These are phyloP conservation scores for Diplodus sargus DNA, from an alignment of 2,797 vertebrate species.

Conservation along the genomic window DNA sequence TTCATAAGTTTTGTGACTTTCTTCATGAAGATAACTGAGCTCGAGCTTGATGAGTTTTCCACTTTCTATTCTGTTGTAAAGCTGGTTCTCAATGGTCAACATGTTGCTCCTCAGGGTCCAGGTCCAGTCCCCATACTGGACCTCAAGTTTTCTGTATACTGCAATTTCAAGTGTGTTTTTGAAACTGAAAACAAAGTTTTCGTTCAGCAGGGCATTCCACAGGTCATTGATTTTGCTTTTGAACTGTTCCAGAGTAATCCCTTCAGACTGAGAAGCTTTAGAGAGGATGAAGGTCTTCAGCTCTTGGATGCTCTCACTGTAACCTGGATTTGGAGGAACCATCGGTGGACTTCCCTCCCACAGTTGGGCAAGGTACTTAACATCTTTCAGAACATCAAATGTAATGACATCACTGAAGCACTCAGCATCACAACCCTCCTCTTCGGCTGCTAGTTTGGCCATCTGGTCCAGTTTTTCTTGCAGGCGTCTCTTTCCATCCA, in stretches of 20 bases:
- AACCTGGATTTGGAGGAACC: constrained; percentile 85
- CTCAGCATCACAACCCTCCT: constrained; percentile 69
- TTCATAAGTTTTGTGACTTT: constrained; percentile 10
- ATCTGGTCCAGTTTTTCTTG: constrained; percentile 84
- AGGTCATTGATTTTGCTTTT: constrained; percentile 74
- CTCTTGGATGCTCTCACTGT: constrained; percentile 81
- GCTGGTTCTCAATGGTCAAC: constrained; percentile 58
- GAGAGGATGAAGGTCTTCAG: constrained; percentile 78
- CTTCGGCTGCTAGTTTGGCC: constrained; percentile 77
- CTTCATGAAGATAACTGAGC: accelerated
- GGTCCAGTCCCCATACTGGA: constrained; percentile 72
- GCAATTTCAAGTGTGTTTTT: constrained; percentile 82
- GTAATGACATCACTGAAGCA: constrained; percentile 81
- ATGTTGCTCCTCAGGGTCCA: constrained; percentile 80
- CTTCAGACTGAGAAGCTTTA: constrained; percentile 40
- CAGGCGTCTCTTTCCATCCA: constrained; percentile 77
- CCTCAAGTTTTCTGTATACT: constrained; percentile 79
- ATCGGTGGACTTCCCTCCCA: constrained; percentile 86
- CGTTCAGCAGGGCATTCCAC: constrained; percentile 82
- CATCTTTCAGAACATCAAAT: constrained; percentile 81
- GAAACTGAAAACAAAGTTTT: constrained; percentile 87
- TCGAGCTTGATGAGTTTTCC: not conserved
- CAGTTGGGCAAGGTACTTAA: constrained; percentile 83
- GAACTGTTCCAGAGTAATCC: constrained; percentile 76
- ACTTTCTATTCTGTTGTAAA: constrained; percentile 45